phyloP scores from a whole-genome alignment of 2,113 vertebrate species.

The Syrrhaptes paradoxus region DNA sequence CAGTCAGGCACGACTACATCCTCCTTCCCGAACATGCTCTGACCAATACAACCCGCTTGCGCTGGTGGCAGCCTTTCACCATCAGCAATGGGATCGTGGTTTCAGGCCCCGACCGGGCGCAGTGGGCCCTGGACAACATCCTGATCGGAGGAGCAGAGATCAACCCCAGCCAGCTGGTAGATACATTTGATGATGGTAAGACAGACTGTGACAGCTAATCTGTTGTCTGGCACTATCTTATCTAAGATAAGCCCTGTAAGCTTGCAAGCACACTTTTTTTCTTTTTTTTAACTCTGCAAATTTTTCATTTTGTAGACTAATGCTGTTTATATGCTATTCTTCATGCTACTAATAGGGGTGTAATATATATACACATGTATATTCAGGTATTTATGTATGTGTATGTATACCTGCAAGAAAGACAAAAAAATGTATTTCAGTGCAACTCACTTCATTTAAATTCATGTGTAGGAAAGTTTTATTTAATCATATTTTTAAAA shows the following conservation, averaged over 20 bases:
- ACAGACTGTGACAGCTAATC: background rate
- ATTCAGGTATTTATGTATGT: background rate
- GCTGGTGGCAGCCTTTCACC: constrained; percentile 97
- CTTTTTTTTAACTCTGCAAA: background rate
- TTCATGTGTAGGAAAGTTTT: background rate
- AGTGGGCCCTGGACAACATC: constrained; percentile 98
- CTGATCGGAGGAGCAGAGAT: constrained; percentile 96
- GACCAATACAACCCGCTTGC: constrained; percentile 91
- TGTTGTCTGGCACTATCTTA: background rate
- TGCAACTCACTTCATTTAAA: background rate
- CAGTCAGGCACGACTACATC: constrained; percentile 94
- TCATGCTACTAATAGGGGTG: background rate
- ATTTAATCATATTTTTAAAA: background rate
- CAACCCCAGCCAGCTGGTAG: constrained; percentile 93
- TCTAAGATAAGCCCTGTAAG: background rate
- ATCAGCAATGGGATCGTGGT: constrained; percentile 85
- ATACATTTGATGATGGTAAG: constrained; percentile 95
- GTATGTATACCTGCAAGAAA: background rate
- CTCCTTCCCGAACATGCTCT: constrained; percentile 89
- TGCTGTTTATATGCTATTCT: background rate
- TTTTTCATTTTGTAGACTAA: background rate
- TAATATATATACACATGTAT: background rate
- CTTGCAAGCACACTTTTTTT: background rate
- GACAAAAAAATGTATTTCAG: background rate
- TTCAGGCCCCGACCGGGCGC: constrained; percentile 87